Percentiles rank a stretch among this genome's conserved stretches.
phyloP scores from a whole-genome alignment of 2,797 vertebrate species.

The Urophycis tenuis region DNA sequence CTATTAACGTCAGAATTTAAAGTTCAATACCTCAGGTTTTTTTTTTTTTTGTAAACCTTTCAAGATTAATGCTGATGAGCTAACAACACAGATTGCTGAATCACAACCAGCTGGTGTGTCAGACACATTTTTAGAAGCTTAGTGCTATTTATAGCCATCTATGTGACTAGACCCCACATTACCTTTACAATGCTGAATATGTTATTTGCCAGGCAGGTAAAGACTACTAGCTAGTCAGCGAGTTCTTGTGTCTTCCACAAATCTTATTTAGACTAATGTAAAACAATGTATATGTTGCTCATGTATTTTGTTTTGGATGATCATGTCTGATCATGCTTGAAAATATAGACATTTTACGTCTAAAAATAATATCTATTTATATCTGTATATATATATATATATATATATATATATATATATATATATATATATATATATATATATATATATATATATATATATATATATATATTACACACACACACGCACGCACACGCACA shows the following conservation, averaged over 20 bases:
- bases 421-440: too few species aligned
- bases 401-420: too few species aligned
- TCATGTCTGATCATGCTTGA: neutral
- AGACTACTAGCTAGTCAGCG: neutral
- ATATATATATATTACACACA: too few species aligned
- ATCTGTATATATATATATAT: too few species aligned
- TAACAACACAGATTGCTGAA: constrained; percentile 41
- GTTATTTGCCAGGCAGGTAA: neutral
- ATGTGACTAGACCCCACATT: neutral
- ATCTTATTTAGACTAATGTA: neutral
- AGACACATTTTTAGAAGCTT: constrained; percentile 38
- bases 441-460: too few species aligned
- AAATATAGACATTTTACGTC: too few species aligned
- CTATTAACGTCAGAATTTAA: neutral
- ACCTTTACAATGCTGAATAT: neutral
- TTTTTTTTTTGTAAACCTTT: constrained; percentile 39
- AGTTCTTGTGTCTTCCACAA: neutral
- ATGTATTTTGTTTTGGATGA: neutral
- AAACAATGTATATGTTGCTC: neutral
- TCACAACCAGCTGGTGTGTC: constrained; percentile 46
- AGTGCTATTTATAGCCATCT: constrained; percentile 36
- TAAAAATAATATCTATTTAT: neutral
- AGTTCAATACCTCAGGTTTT: neutral
- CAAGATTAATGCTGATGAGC: constrained; percentile 41
- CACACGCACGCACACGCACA: too few species aligned